Percentiles rank a stretch among this genome's conserved stretches.
Evolutionary conservation across 2,113 vertebrate genomes (phyloP).

Genomic region (Menura novaehollandiae): DNA sequence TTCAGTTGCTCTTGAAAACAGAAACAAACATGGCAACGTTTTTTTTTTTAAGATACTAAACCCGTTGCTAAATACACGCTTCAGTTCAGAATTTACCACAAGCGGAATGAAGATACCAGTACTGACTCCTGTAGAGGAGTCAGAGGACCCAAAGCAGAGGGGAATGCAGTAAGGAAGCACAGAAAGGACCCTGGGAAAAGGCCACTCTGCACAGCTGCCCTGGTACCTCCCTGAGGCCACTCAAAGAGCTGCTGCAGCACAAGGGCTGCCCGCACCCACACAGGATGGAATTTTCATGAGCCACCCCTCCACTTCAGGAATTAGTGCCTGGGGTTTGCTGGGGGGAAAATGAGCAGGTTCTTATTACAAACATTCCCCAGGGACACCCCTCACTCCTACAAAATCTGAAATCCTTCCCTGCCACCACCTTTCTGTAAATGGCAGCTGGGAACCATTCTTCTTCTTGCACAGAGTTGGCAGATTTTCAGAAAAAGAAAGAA

Average conservation of each 20-base stretch:
- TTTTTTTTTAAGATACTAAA: background rate
- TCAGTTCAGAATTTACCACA: background rate
- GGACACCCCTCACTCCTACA: background rate
- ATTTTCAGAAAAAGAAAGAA: background rate
- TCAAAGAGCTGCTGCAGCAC: background rate
- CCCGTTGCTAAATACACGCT: background rate
- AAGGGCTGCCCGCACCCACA: background rate
- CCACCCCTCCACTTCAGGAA: background rate
- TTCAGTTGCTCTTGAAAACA: background rate
- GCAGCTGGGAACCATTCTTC: background rate
- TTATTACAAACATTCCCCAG: background rate
- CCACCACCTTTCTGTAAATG: background rate
- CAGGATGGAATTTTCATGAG: background rate
- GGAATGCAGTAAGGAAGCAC: background rate
- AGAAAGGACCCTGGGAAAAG: background rate
- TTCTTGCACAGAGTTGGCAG: background rate
- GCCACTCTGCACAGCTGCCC: background rate
- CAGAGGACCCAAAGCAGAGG: background rate
- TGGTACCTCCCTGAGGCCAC: rapidly evolving
- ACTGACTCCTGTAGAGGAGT: background rate
- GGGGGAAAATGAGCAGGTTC: background rate
- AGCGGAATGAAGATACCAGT: background rate
- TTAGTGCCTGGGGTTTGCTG: background rate
- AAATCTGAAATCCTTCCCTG: background rate
- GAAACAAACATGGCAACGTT: background rate